Percentiles rank a stretch among this genome's conserved stretches.
Conservation (phyloP, 2,888 invertebrate species). For the Apamea crenata region DNA sequence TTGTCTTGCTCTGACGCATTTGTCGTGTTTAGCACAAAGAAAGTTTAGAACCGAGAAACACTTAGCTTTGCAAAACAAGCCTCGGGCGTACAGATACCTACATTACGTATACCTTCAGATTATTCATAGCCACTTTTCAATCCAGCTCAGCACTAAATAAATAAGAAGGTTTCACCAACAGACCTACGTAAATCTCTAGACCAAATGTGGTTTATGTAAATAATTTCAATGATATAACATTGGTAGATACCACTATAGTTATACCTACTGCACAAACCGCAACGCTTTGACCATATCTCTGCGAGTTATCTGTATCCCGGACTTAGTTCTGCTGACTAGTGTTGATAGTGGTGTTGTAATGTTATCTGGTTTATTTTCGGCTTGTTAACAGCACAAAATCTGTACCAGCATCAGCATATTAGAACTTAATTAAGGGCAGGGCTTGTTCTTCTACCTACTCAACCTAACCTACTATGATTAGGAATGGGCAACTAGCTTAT, state of each 20-base stretch:
- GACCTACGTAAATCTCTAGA: conserved; percentile 18
- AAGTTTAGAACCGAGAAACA: background rate
- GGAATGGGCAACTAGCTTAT: no score
- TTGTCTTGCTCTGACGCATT: no score
- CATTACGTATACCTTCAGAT: background rate
- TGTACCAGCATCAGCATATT: background rate
- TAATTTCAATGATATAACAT: conserved; percentile 9
- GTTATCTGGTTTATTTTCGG: conserved; percentile 10
- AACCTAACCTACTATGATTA: no score
- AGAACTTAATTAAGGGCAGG: no score
- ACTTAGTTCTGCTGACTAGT: conserved; percentile 26
- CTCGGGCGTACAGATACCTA: background rate
- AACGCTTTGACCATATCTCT: conserved; percentile 22
- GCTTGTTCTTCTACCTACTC: no score
- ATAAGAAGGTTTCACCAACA: background rate
- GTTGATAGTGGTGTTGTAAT: background rate
- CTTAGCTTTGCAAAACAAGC: background rate
- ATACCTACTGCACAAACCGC: background rate
- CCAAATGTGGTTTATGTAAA: conserved; percentile 23
- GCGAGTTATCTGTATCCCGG: conserved; percentile 49
- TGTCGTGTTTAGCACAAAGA: background rate
- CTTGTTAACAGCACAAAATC: background rate
- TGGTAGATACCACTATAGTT: background rate
- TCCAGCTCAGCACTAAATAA: conserved; percentile 1
- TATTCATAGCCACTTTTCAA: conserved; percentile 4